Evolutionary conservation across 2,888 invertebrate species (phyloP), one percentile per base, ranked within the genome.

Genomic region (Clivina fossor): DNA sequence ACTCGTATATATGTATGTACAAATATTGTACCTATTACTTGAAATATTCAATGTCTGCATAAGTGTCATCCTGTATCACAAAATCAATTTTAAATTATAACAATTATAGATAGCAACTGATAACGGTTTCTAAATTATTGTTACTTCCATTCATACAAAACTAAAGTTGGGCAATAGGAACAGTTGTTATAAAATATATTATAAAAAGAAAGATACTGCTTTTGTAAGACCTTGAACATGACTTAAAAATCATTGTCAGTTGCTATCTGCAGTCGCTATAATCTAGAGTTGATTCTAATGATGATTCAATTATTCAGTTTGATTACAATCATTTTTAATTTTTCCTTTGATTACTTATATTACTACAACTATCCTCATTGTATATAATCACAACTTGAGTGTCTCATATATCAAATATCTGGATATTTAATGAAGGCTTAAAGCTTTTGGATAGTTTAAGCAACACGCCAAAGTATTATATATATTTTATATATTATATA

Each of bases 391-490:
- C 44, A 35, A n/a, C 37, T 37, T 53, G 24, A 30, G 26, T 53
- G 49, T 53, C 53, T 53, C 44, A 35, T 40, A 49, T 35, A 35
- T 37, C 32, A 47, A 28, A 47, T 55, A 55, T 47, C 47, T 55
- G 38, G 40, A 55, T 55, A 55, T 55, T 55, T 55, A 55, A 55
- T 55, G 55, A 55, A 55, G 55, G 55, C 55, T 55, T 55, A 32
- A 47, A 46, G 55, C 55, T 55, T 54, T 40, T 53, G 53, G 53
- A 53, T 53, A 53, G 53, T 53, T n/a, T 55, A 37, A 46, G 54
- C 54, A 46, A 55, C 55, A 55, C 55, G 55, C 55, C 55, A 55
- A 53, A 43, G 43, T 53, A 53, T 53, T 44, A 35, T 53, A 44
- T 44, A 44, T 53, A 22, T 53, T 43, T 53, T 35, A 43, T n/a